Conservation (phyloP, 2,888 invertebrate species). For the Lasius platythorax region DNA sequence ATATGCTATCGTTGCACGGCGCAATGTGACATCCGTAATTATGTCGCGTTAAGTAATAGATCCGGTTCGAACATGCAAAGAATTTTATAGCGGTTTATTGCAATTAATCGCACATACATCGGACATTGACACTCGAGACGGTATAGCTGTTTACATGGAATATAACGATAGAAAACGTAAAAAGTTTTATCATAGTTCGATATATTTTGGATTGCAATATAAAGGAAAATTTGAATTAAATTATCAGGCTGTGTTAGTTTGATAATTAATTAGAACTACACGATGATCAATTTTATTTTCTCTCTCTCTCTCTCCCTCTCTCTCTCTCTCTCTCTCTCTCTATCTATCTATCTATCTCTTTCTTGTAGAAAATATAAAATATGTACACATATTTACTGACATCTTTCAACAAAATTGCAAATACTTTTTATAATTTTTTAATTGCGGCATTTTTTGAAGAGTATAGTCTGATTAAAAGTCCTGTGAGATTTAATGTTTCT, state of each 20-base stretch:
- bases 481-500: not conserved
- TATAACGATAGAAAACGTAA: not conserved
- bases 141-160: not conserved
- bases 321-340: no score
- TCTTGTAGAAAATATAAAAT: not conserved
- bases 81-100: constrained; percentile 14
- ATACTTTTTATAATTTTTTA: not conserved
- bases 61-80: not conserved
- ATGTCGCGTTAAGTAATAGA: constrained; percentile 13
- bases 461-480: not conserved
- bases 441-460: not conserved
- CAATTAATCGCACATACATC: not conserved
- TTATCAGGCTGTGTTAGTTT: not conserved
- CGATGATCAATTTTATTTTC: not conserved
- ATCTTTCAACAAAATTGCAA: not conserved
- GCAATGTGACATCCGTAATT: not conserved
- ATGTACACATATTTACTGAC: no score
- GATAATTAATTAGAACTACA: not conserved
- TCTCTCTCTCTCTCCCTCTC: no score
- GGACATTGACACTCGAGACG: not conserved
- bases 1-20: not conserved
- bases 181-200: not conserved
- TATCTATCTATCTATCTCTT: not conserved
- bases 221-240: not conserved
- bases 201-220: not conserved